Percentiles rank a stretch among this genome's conserved stretches.
These are phyloP conservation scores for Myocastor coypus DNA, from an alignment of 2,113 vertebrate genomes.

Conservation along the genomic window DNA sequence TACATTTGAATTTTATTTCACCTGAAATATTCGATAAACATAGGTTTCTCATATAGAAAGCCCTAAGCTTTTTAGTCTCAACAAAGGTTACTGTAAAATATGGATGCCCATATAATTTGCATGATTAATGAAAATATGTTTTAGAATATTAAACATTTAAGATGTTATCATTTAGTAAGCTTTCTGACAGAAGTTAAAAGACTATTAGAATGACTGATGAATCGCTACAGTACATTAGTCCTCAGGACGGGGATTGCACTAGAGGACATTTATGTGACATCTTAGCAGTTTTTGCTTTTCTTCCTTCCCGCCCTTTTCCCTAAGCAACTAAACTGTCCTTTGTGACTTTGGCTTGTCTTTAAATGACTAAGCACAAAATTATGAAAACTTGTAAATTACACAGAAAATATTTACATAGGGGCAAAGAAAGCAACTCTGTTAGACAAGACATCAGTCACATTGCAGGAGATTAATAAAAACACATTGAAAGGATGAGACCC, in stretches of 20 bases:
- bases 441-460: background rate
- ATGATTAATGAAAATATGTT: constrained; percentile 80
- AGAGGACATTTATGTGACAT: constrained; percentile 79
- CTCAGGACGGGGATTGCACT: constrained; percentile 51
- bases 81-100: constrained; percentile 76
- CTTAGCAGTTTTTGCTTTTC: constrained; percentile 68
- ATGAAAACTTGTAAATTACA: constrained; percentile 56
- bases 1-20: constrained; percentile 50
- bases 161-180: constrained; percentile 78
- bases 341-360: constrained; percentile 67
- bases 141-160: constrained; percentile 83
- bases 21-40: background rate
- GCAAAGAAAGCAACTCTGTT: background rate
- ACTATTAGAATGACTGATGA: constrained; percentile 81
- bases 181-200: constrained; percentile 81
- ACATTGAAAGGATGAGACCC: background rate
- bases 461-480: constrained; percentile 4
- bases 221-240: constrained; percentile 78
- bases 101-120: constrained; percentile 74
- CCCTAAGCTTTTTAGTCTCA: constrained; percentile 64
- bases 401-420: constrained; percentile 10
- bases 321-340: constrained; percentile 55
- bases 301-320: background rate
- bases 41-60: constrained; percentile 41
- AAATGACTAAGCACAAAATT: background rate